Evolutionary conservation across 2,113 vertebrate species (phyloP).

Genomic region (Zapus hudsonius): DNA sequence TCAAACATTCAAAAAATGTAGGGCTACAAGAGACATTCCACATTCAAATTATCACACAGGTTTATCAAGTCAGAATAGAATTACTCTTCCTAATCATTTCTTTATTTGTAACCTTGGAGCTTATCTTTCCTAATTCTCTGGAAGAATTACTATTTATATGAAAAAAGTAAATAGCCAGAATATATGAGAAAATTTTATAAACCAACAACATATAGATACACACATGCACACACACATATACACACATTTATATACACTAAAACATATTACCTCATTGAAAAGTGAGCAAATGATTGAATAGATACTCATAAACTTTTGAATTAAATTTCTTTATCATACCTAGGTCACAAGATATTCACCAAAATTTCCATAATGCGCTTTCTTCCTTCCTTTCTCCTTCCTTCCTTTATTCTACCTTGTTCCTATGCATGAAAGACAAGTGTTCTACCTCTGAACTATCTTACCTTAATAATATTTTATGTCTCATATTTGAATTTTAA

Average conservation of each 20-base stretch:
- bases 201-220: not conserved
- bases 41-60: too few relatives aligned
- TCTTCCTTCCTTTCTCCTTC: not conserved
- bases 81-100: not conserved
- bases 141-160: not conserved
- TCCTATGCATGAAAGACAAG: too few relatives aligned
- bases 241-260: too few relatives aligned
- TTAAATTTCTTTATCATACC: not conserved
- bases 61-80: too few relatives aligned
- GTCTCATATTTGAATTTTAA: not conserved
- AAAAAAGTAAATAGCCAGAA: not conserved
- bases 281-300: not conserved
- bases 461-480: not conserved
- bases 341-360: too few relatives aligned
- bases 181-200: not conserved
- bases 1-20: too few relatives aligned
- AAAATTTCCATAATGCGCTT: not conserved
- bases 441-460: not conserved
- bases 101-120: not conserved
- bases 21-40: too few relatives aligned
- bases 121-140: not conserved
- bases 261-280: not conserved
- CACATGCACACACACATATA: not conserved
- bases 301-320: not conserved
- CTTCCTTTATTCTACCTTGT: not conserved